Conservation (phyloP, 2,113 vertebrate species). For the Tetrao urogallus region DNA sequence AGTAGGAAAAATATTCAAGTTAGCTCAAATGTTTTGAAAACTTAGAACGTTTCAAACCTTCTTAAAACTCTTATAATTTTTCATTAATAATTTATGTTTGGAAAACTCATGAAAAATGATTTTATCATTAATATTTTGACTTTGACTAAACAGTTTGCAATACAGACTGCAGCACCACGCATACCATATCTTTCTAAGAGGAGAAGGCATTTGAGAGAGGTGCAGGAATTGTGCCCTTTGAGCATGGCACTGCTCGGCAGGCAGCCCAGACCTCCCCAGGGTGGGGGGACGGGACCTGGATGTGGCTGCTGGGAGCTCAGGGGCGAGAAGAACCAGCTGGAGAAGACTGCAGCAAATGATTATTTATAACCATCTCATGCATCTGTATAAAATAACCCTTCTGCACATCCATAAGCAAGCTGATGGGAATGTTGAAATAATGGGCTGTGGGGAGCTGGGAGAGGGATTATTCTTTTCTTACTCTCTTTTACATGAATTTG, state of each 20-base stretch:
- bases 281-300: not conserved
- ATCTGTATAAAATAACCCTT: not conserved
- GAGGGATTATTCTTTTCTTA: slow-evolving; percentile 13
- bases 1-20: not conserved
- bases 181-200: not conserved
- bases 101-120: not conserved
- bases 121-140: not conserved
- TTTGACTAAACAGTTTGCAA: not conserved
- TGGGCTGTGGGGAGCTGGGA: not conserved
- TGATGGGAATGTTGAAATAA: slow-evolving; percentile 22
- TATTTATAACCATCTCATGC: not conserved
- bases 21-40: not conserved
- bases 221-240: not conserved
- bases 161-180: not conserved
- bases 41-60: not conserved
- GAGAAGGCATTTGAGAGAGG: not conserved
- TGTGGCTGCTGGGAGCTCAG: not conserved
- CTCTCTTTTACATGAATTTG: slow-evolving; percentile 41
- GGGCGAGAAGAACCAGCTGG: not conserved
- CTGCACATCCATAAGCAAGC: not conserved
- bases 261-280: not conserved
- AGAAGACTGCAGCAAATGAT: not conserved
- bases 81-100: not conserved
- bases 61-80: not conserved
- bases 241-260: not conserved